Evolutionary conservation across 2,888 invertebrate genomes (phyloP), one percentile per base, ranked within the genome.

Genomic region (Ditula angustiorana): DNA sequence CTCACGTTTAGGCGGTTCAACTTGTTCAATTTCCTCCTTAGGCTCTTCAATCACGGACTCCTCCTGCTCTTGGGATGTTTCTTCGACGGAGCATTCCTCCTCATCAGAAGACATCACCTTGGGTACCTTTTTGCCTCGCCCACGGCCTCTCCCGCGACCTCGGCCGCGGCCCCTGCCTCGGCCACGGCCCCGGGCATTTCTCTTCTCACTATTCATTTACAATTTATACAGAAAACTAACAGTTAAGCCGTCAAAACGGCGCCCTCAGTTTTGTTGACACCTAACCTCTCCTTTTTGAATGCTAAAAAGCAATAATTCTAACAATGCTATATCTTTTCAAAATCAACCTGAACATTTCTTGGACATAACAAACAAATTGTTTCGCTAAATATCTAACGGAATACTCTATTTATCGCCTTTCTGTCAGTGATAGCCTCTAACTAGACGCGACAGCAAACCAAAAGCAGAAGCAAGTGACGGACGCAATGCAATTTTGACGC

Each of bases 81-180:
- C 93, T 73, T 94, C 94, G 4, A 92, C 81, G 4, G 92, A 91
- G 63, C 90, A 89, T 75, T 94, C 94, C 61, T 94, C 93, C 71
- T 93, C 94, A 69, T 93, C 95, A 82, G 94, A 95, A 72, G 91
- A 95, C 91, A 94, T 92, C 23, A 96, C 95, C 89, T 96, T 96
- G 0, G 95, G 94, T 56, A 95, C 95, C 83, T 96, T 97, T 82
- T 96, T 96, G 5, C 95, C 95, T 69, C 96, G 90, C 30, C 96
- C 96, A 64, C 96, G 93, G 10, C 95, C 95, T 63, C 95, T 83
- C n/a, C 96, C 96, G 53, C 96, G 89, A 35, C 96, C 96, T 68
- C 97, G 93, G 58, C 96, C 96, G 30, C 97, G 94, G 23, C 96
- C 96, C 33, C 96, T 93, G n/a, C 97, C 96, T 30, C 96, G 94